These are phyloP conservation scores for Papilio gigon DNA, from an alignment of 2,888 invertebrate species.

Conservation along the genomic window DNA sequence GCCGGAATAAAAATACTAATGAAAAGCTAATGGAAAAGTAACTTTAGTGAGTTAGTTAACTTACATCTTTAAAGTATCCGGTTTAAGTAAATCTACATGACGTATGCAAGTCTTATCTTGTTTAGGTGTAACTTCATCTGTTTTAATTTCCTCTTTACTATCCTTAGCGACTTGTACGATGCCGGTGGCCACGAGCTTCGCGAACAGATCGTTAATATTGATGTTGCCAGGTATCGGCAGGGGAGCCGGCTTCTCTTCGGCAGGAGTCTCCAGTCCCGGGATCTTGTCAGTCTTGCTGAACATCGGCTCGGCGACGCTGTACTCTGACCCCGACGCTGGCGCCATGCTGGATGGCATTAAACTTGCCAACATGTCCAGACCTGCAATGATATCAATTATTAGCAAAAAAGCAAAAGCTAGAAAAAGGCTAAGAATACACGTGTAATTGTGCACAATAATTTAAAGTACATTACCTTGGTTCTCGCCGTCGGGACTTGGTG, in stretches of 20 bases:
- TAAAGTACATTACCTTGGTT: constrained; percentile 62
- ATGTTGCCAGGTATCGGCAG: constrained; percentile 68
- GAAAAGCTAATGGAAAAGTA: no score
- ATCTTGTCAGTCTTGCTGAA: constrained; percentile 63
- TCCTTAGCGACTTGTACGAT: constrained; percentile 60
- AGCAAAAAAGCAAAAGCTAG: constrained; percentile 1
- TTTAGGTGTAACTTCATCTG: constrained; percentile 57
- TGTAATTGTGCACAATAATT: background rate
- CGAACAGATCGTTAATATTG: constrained; percentile 92
- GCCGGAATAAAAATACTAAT: no score
- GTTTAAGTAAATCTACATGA: constrained; percentile 85
- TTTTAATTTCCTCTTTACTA: constrained; percentile 54
- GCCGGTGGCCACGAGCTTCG: constrained; percentile 91
- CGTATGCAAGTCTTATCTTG: constrained; percentile 76
- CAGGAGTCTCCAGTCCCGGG: constrained; percentile 68
- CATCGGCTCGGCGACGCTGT: constrained; percentile 78
- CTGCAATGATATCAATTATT: constrained; percentile 52
- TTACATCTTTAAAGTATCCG: constrained; percentile 89
- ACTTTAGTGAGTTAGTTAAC: no score
- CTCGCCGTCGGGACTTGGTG: constrained; percentile 71
- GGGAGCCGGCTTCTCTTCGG: constrained; percentile 62
- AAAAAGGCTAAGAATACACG: background rate
- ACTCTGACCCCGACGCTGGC: constrained; percentile 81
- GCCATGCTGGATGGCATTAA: constrained; percentile 84
- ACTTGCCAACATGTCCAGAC: constrained; percentile 85